Conservation (phyloP, 2,888 invertebrate genomes). For the Mamestra brassicae region DNA sequence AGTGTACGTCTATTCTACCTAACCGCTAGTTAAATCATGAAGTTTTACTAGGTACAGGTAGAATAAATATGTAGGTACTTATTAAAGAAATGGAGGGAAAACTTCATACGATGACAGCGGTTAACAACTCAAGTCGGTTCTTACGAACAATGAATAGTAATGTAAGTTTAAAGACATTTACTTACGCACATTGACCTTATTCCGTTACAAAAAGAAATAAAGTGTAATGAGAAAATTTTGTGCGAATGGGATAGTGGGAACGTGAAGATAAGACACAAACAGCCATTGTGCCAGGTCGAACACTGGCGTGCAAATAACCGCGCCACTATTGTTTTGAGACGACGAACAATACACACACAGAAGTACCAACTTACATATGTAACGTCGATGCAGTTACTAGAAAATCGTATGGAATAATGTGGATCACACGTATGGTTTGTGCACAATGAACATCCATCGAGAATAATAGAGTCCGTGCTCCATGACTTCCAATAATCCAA, state of each 20-base stretch:
- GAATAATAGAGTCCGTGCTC: constrained; percentile 30
- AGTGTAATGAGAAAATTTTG: constrained; percentile 85
- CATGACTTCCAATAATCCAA: constrained; percentile 12
- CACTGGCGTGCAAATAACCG: constrained; percentile 79
- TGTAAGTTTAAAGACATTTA: constrained; percentile 54
- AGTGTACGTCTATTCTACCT: background rate
- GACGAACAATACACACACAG: constrained; percentile 65
- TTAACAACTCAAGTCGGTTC: constrained; percentile 19
- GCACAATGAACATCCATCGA: constrained; percentile 37
- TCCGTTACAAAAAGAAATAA: constrained; percentile 74
- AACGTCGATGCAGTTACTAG: constrained; percentile 64
- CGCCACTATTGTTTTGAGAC: constrained; percentile 75
- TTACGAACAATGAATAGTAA: constrained; percentile 53
- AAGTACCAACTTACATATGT: constrained; percentile 61
- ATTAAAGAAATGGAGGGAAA: background rate
- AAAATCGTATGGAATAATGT: constrained; percentile 57
- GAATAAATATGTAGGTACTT: background rate
- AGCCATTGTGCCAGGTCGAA: constrained; percentile 80
- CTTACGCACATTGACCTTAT: constrained; percentile 74
- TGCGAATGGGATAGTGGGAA: constrained; percentile 86
- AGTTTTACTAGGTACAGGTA: too few species aligned
- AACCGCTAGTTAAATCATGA: background rate
- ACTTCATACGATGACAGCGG: constrained; percentile 1
- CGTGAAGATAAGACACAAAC: constrained; percentile 81
- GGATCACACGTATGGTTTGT: constrained; percentile 57